phyloP scores from a whole-genome alignment of 2,113 vertebrate species.

The Acinonyx jubatus region DNA sequence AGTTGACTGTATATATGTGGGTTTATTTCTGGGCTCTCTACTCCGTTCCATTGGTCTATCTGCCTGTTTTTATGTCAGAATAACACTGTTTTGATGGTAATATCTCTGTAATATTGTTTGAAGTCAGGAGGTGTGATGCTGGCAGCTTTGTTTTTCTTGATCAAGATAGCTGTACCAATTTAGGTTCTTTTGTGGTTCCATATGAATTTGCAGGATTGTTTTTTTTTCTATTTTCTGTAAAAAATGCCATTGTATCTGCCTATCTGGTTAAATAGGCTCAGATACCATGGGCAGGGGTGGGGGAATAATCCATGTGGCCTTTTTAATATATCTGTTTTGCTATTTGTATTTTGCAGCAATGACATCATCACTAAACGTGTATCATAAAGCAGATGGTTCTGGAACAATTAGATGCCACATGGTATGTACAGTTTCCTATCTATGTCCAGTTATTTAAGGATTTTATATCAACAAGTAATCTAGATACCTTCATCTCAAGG shows the following conservation, averaged over 20 bases:
- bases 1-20: not conserved
- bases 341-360: not conserved
- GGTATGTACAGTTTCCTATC: not conserved
- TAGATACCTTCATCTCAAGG: not conserved
- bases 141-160: not conserved
- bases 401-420: not conserved
- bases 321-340: not conserved
- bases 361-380: not conserved
- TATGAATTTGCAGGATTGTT: not conserved
- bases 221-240: not conserved
- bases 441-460: not conserved
- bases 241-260: not conserved
- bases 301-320: not conserved
- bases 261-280: not conserved
- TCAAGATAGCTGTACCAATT: not conserved
- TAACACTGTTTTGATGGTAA: not conserved
- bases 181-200: not conserved
- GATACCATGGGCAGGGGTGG: not conserved
- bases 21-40: not conserved
- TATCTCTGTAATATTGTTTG: not conserved
- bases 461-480: not conserved
- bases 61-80: not conserved
- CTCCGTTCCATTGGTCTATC: not conserved
- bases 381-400: not conserved
- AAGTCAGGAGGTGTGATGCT: not conserved